Base-by-base conservation (phyloP, 2,888 invertebrate genomes). In the Blastobasis lacticolella region DNA sequence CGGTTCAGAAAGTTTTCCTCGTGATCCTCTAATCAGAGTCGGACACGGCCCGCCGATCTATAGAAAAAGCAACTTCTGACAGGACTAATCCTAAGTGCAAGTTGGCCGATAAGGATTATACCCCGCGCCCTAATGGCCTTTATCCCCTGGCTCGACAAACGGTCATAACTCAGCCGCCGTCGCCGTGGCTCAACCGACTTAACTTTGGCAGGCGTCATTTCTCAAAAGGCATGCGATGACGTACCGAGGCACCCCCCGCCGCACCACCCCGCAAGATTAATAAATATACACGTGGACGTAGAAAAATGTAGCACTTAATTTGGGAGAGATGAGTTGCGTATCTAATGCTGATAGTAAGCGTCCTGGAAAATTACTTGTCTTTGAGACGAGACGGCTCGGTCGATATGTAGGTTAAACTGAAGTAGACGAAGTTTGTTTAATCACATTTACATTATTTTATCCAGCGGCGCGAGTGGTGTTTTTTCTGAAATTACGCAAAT, bases 131-230 rank as follows among this genome's bases (percentile, higher is more conserved):
- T 88, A 88, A 88, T 87, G 87, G 87, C 72, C 81, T 81, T 80
- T 81, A 87, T 86, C 87, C 87, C 77, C 71, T 75, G 73, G 78
- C 80, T 81, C 83, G 84, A 86, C 87, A 88, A 87, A 81, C 81
- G 84, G 73, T 78, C 82, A 86, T 87, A 87, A 86, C 77, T 87
- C 86, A 85, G 71, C 71, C 72, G 67, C 79, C 83, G 80, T 81
- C 71, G 73, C 71, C 80, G 81, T 81, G 81, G 82, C 86, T 85
- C 82, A 84, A 83, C 80, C 86, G 87, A 85, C 87, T 87, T 87
- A 87, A 80, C 83, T 87, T 87, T 85, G 87, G 87, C 86, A 87
- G 85, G 72, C 87, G 84, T 88, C 87, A 87, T 88, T 88, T 87
- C 88, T 88, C 88, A 88, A 84, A 83, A 80, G 82, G 81, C 82